Conservation (phyloP, 2,113 vertebrate genomes). For the Ophthalmolycus amberensis region DNA sequence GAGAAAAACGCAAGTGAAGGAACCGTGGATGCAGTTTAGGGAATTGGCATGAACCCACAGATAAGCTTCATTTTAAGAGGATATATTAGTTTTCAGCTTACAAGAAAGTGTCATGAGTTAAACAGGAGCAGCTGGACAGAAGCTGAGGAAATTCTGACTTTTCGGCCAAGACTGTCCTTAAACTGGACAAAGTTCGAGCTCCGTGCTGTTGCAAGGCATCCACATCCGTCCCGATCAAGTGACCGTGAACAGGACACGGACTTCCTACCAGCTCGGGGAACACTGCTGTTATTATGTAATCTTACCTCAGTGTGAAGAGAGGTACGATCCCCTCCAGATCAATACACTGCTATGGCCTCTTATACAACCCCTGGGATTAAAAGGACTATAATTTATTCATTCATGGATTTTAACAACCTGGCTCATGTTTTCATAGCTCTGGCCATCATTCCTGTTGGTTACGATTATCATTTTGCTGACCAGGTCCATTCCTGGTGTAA, state of each 20-base stretch:
- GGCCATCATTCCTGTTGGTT: neutral
- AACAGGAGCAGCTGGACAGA: conserved; percentile 34
- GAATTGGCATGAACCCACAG: neutral
- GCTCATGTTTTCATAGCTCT: neutral
- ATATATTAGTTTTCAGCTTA: conserved; percentile 25
- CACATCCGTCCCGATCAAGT: neutral
- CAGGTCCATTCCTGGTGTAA: neutral
- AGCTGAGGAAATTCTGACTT: conserved; percentile 3
- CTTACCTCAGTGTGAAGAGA: neutral
- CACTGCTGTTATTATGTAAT: neutral
- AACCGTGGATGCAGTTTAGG: neutral
- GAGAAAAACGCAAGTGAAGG: neutral
- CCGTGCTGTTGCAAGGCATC: conserved; percentile 12
- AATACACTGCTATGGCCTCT: neutral
- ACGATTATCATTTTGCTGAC: neutral
- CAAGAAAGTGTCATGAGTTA: conserved; percentile 22
- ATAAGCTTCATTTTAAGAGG: conserved; percentile 16
- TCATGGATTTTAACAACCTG: neutral
- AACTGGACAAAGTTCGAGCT: conserved; percentile 35
- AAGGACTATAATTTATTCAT: neutral
- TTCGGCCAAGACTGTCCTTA: conserved; percentile 28
- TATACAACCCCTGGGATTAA: neutral
- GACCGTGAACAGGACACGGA: conserved; percentile 50
- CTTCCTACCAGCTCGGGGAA: conserved; percentile 19
- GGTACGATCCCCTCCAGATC: neutral